These are phyloP conservation scores for Gallinago jamesoni DNA, from an alignment of 2,113 vertebrate genomes.

Conservation along the genomic window DNA sequence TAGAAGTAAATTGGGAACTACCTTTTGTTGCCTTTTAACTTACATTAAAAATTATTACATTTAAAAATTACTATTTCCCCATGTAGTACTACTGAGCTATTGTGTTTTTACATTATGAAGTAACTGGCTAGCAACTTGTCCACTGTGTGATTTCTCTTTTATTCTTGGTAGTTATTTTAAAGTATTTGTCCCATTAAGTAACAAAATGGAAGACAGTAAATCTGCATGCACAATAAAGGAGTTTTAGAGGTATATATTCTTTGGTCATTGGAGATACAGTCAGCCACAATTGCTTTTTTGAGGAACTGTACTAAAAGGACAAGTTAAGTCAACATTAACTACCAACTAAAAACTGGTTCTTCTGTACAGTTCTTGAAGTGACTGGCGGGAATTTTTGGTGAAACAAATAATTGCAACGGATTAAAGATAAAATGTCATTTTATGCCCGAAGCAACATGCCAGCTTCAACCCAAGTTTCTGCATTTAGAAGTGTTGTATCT, in stretches of 20 bases:
- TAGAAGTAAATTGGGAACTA: background rate
- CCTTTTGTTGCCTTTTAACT: background rate
- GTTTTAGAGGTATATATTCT: background rate
- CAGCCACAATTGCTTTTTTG: background rate
- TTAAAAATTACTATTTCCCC: background rate
- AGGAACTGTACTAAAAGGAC: background rate
- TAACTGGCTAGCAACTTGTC: background rate
- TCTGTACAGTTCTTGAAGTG: background rate
- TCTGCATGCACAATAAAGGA: background rate
- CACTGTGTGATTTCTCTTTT: background rate
- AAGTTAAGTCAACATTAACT: background rate
- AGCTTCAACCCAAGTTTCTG: background rate
- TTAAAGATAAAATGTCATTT: background rate
- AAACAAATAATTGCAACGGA: background rate
- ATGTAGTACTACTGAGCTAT: background rate
- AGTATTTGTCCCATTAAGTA: background rate
- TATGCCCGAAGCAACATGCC: background rate
- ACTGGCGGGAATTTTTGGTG: background rate
- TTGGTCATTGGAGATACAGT: background rate
- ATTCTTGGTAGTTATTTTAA: background rate
- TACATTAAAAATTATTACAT: background rate
- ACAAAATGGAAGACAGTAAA: background rate
- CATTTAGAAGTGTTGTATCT: background rate
- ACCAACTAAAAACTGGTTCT: background rate
- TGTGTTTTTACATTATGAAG: background rate